These are phyloP conservation scores for Dermochelys coriacea DNA, from an alignment of 2,797 vertebrate species.

Conservation along the genomic window DNA sequence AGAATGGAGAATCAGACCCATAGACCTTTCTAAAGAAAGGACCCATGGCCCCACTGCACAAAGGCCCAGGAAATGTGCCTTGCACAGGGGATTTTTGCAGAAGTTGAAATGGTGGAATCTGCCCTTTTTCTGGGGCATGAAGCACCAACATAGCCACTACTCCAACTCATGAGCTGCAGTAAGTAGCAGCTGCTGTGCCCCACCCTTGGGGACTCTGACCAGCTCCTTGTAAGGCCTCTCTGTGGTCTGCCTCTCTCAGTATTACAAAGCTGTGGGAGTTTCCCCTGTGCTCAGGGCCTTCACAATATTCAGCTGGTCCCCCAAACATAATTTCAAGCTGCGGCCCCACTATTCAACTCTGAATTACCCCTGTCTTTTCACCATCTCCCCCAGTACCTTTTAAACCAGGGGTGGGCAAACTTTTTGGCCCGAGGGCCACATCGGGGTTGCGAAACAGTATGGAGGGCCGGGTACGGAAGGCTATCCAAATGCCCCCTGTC, in stretches of 20 bases:
- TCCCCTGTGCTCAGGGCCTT: neutral
- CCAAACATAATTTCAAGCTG: neutral
- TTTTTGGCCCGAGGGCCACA: too few relatives aligned
- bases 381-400: neutral
- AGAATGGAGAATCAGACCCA: too few relatives aligned
- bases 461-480: too few relatives aligned
- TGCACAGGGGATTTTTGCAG: neutral
- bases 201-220: neutral
- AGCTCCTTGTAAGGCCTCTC: fast-evolving
- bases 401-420: too few relatives aligned
- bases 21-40: too few relatives aligned
- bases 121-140: neutral
- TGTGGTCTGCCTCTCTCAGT: fast-evolving
- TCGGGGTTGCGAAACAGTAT: too few relatives aligned
- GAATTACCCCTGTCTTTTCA: neutral
- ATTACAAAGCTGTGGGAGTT: fast-evolving
- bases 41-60: neutral
- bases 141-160: neutral
- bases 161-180: fast-evolving
- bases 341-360: neutral
- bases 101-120: fast-evolving
- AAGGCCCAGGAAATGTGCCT: neutral
- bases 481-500: too few relatives aligned
- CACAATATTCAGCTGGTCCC: neutral
- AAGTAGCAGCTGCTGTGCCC: neutral